These are phyloP conservation scores for Lagodon rhomboides DNA, from an alignment of 2,797 vertebrate species.

Conservation along the genomic window DNA sequence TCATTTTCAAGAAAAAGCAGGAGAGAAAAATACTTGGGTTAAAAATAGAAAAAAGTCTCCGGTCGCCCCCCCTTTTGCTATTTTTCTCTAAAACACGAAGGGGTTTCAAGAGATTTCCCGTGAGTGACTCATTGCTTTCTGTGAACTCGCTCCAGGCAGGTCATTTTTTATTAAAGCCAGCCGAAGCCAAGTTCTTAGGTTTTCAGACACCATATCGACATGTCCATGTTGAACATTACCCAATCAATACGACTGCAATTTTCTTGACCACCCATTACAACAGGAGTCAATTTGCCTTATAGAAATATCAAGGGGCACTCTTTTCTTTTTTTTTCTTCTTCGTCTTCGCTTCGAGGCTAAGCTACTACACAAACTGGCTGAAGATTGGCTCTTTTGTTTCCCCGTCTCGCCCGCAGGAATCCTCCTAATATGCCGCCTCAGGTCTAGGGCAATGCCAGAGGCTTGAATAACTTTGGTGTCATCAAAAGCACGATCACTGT, in stretches of 20 bases:
- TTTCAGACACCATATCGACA: slow-evolving; percentile 79
- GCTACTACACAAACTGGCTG: slow-evolving; percentile 45
- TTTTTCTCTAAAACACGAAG: slow-evolving; percentile 43
- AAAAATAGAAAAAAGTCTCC: slow-evolving; percentile 47
- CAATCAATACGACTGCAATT: slow-evolving; percentile 81
- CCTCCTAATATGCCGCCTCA: slow-evolving; percentile 62
- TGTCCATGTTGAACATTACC: slow-evolving; percentile 76
- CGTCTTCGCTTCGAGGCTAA: slow-evolving; percentile 37
- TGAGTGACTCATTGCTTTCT: slow-evolving; percentile 73
- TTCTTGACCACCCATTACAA: slow-evolving; percentile 77
- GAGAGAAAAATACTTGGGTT: slow-evolving; percentile 20
- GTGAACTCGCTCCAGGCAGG: slow-evolving; percentile 73
- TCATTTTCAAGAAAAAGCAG: slow-evolving; percentile 12
- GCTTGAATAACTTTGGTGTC: slow-evolving; percentile 60
- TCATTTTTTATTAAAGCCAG: slow-evolving; percentile 79
- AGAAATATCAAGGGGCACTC: slow-evolving; percentile 68
- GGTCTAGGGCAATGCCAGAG: slow-evolving; percentile 53
- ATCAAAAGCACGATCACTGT: slow-evolving; percentile 57
- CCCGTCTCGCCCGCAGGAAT: slow-evolving; percentile 45
- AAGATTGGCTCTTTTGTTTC: slow-evolving; percentile 61
- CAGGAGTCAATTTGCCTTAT: slow-evolving; percentile 72
- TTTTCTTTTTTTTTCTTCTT: slow-evolving; percentile 15
- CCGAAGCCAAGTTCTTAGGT: slow-evolving; percentile 67
- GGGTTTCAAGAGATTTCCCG: slow-evolving; percentile 63
- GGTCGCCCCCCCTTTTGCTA: slow-evolving; percentile 21